phyloP scores from a whole-genome alignment of 2,113 vertebrate species.

The Edolisoma coerulescens region DNA sequence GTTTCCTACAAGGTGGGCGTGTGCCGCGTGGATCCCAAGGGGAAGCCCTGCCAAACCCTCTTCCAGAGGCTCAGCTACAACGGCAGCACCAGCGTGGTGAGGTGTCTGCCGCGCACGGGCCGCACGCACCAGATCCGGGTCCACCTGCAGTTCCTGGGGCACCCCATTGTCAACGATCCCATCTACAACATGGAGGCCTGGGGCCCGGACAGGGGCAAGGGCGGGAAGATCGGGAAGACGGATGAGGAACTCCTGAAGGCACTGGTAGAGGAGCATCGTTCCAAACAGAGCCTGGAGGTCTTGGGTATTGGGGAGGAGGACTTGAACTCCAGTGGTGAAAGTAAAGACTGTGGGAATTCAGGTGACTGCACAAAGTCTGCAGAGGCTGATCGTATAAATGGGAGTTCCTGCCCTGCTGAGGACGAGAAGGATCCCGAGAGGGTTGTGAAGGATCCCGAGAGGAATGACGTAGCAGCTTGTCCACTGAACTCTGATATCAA shows the following conservation, averaged over 20 bases:
- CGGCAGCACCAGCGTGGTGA: conserved; percentile 85
- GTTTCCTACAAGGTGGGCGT: conserved; percentile 95
- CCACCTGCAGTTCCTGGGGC: conserved; percentile 92
- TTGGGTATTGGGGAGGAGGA: conserved; percentile 75
- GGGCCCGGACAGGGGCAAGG: conserved; percentile 85
- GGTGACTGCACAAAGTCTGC: not conserved
- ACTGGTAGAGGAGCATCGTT: conserved; percentile 83
- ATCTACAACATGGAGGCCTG: conserved; percentile 92
- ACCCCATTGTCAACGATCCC: conserved; percentile 94
- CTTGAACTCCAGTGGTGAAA: conserved; percentile 4
- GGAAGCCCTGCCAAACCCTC: conserved; percentile 86
- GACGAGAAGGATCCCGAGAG: not conserved
- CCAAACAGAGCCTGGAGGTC: conserved; percentile 82
- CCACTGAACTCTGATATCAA: not conserved
- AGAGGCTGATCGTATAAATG: not conserved
- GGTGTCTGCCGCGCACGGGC: conserved; percentile 86
- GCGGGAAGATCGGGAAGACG: conserved; percentile 79
- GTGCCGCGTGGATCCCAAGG: conserved; percentile 88
- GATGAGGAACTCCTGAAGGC: conserved; percentile 86
- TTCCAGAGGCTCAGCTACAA: conserved; percentile 92
- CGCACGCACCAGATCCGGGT: conserved; percentile 98
- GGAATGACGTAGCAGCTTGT: not conserved
- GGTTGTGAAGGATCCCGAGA: no score
- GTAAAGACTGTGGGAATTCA: not conserved
- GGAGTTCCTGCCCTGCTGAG: not conserved